A percentile compares a stretch with the other conserved stretches of the same genome.
Evolutionary conservation across 1,140 invertebrate species (phyloP).

Genomic region (Argopecten irradians): DNA sequence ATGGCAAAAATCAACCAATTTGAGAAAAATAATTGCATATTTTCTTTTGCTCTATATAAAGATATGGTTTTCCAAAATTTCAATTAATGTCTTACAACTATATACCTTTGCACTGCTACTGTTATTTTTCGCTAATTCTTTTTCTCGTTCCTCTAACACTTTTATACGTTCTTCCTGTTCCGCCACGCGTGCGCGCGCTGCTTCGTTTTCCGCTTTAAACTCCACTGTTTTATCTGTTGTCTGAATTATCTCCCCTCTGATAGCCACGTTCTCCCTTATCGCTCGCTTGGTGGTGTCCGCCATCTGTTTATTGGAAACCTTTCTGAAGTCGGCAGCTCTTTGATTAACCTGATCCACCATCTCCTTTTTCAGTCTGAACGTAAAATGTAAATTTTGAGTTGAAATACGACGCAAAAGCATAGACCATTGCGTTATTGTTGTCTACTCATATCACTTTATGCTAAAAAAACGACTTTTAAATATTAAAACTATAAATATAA

Average conservation of each 20-base stretch:
- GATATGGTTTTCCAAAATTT: too few species aligned
- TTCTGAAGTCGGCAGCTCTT: slow-evolving; percentile 88
- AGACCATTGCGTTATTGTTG: too few species aligned
- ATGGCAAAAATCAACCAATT: too few species aligned
- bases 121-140: slow-evolving; percentile 76
- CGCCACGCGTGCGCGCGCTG: slow-evolving; percentile 70
- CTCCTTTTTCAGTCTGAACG: slow-evolving; percentile 87
- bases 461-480: too few species aligned
- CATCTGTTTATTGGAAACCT: slow-evolving; percentile 89
- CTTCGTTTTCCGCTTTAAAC: slow-evolving; percentile 76
- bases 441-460: too few species aligned
- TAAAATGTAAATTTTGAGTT: background rate
- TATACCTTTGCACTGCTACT: slow-evolving; percentile 74
- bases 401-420: too few species aligned
- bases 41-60: too few species aligned
- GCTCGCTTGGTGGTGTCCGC: slow-evolving; percentile 90
- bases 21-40: too few species aligned
- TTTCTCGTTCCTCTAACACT: slow-evolving; percentile 75
- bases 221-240: slow-evolving; percentile 77
- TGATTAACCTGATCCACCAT: slow-evolving; percentile 88
- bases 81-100: background rate
- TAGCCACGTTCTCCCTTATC: slow-evolving; percentile 80
- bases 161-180: slow-evolving; percentile 74
- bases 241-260: slow-evolving; percentile 75
- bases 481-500: too few species aligned